Conservation (phyloP, 2,888 invertebrate species). For the Plagiodera versicolora region DNA sequence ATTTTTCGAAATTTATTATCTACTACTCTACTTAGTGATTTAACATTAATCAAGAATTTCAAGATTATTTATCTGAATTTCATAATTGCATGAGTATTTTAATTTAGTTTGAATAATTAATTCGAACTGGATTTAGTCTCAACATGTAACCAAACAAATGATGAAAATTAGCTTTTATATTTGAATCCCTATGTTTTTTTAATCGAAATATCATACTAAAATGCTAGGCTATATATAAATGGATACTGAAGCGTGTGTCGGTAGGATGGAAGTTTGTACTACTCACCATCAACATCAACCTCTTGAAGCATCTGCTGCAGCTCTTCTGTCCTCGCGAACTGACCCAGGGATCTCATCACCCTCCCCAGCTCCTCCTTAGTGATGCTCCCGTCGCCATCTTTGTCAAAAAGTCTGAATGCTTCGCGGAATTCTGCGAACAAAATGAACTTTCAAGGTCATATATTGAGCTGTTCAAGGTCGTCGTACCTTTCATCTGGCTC, state of each 20-base stretch:
- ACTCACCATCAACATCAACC: constrained; percentile 54
- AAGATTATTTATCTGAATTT: no score
- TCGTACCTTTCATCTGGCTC: constrained; percentile 84
- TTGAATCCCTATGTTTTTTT: no score
- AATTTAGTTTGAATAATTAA: no score
- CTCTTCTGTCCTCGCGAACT: constrained; percentile 85
- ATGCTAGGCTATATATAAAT: neutral
- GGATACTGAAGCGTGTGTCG: neutral
- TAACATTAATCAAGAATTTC: no score
- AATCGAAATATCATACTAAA: no score
- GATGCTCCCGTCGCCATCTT: constrained; percentile 85
- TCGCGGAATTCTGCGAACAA: constrained; percentile 73
- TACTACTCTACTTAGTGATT: no score
- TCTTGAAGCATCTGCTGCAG: constrained; percentile 84
- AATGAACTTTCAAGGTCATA: constrained; percentile 61
- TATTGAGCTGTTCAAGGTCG: constrained; percentile 74
- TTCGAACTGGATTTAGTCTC: no score
- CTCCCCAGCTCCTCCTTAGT: constrained; percentile 85
- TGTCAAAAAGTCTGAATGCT: constrained; percentile 84
- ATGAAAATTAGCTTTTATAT: no score
- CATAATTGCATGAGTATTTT: no score
- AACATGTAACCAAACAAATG: no score
- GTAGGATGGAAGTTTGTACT: no score
- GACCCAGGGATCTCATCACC: constrained; percentile 83
- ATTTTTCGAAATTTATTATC: no score